These are phyloP conservation scores for Muricea muricata DNA, from an alignment of 92 coral and sea anemone genomes.

Conservation along the genomic window DNA sequence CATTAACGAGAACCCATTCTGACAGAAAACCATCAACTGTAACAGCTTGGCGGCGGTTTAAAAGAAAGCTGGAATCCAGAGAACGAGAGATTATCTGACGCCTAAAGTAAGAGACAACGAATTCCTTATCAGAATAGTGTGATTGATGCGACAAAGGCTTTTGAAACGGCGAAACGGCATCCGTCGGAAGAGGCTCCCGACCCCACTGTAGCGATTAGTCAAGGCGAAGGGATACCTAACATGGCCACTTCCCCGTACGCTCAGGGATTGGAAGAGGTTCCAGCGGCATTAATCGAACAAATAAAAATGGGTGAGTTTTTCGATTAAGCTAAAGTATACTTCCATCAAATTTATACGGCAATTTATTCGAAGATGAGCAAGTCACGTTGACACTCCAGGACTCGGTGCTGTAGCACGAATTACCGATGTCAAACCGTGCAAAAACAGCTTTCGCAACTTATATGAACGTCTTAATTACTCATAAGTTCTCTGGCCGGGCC, in stretches of 20 bases:
- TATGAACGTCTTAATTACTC: conserved; percentile 32
- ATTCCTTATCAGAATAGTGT: neutral
- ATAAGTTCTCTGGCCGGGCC: neutral
- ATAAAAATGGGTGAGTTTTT: conserved; percentile 15
- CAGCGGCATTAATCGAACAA: neutral
- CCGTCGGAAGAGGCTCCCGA: too few species aligned
- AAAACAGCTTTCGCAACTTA: conserved; percentile 38
- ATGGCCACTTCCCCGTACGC: too few species aligned
- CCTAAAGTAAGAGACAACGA: neutral
- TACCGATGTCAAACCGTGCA: conserved; percentile 28
- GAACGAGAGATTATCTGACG: neutral
- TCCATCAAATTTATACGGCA: neutral
- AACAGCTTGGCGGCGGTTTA: neutral
- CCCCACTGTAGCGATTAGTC: too few species aligned
- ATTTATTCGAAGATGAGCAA: too few species aligned
- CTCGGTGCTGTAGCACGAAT: conserved; percentile 27
- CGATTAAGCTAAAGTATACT: conserved; percentile 1
- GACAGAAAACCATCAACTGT: conserved; percentile 8
- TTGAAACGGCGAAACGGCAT: too few species aligned
- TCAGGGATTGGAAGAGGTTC: neutral
- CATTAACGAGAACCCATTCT: neutral
- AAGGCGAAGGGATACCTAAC: too few species aligned
- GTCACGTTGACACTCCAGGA: neutral
- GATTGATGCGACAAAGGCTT: neutral
- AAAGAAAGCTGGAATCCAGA: conserved; percentile 8